These are phyloP conservation scores for Typhlichthys subterraneus DNA, from an alignment of 2,797 vertebrate species.

Conservation along the genomic window DNA sequence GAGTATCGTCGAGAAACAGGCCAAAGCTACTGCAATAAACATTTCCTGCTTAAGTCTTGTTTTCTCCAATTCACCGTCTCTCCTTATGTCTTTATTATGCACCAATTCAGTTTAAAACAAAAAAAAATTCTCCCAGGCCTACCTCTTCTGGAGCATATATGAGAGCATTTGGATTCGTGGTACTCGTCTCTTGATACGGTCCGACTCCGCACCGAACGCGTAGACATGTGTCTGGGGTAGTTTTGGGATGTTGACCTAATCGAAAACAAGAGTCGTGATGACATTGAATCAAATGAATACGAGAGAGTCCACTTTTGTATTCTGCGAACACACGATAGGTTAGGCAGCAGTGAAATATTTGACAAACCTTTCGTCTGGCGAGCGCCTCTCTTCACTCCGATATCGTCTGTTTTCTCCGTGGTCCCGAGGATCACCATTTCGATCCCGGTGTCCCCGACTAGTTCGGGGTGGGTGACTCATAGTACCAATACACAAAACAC, in stretches of 20 bases:
- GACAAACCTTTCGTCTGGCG: conserved; percentile 61
- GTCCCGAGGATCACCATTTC: conserved; percentile 42
- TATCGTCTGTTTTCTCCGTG: conserved; percentile 23
- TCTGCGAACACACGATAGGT: neutral
- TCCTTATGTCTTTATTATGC: neutral
- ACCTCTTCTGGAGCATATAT: conserved; percentile 81
- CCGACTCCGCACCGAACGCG: conserved; percentile 27
- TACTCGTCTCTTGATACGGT: conserved; percentile 41
- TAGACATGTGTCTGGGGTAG: conserved; percentile 44
- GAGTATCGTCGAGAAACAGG: no score
- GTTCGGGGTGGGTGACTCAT: conserved; percentile 72
- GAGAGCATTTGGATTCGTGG: conserved; percentile 62
- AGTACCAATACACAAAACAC: neutral
- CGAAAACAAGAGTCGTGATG: no score
- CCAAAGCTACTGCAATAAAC: no score
- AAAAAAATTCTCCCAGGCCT: neutral
- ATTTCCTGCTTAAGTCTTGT: no score
- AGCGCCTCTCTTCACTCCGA: neutral
- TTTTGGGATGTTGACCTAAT: conserved; percentile 29
- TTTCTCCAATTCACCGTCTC: neutral
- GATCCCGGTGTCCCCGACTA: conserved; percentile 63
- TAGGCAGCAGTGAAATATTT: neutral
- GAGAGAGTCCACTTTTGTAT: no score
- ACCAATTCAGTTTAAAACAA: neutral
- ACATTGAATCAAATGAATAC: no score